phyloP scores from a whole-genome alignment of 2,888 invertebrate species.

The Epinotia nisella region DNA sequence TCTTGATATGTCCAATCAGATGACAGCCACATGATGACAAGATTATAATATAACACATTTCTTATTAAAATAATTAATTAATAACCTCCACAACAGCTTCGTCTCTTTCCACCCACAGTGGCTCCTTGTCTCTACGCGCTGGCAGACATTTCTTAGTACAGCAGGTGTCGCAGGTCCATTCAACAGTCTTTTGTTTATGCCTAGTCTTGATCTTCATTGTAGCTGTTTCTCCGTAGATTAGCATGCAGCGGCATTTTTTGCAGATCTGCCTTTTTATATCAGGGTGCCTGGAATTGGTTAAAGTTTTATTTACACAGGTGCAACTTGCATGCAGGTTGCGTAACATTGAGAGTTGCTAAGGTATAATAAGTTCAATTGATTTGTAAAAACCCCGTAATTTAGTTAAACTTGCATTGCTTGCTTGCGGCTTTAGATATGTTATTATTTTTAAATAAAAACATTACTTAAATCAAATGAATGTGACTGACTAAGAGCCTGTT shows the following conservation, averaged over 20 bases:
- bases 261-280: constrained; percentile 85
- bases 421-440: too few relatives aligned
- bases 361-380: too few relatives aligned
- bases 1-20: too few relatives aligned
- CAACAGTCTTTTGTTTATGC: constrained; percentile 68
- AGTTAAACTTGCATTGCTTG: too few relatives aligned
- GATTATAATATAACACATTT: not conserved
- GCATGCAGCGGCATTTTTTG: constrained; percentile 83
- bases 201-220: constrained; percentile 78
- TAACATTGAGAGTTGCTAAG: too few relatives aligned
- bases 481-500: too few relatives aligned
- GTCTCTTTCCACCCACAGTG: constrained; percentile 81
- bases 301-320: too few relatives aligned
- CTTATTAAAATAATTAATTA: constrained; percentile 43
- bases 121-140: constrained; percentile 62
- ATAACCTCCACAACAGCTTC: constrained; percentile 80
- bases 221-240: constrained; percentile 81
- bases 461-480: too few relatives aligned
- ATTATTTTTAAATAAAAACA: too few relatives aligned
- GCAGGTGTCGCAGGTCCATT: constrained; percentile 79
- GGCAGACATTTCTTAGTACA: constrained; percentile 59
- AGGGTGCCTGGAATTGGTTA: constrained; percentile 78
- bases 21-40: too few relatives aligned
- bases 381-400: too few relatives aligned
- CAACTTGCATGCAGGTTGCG: too few relatives aligned